These are phyloP conservation scores for Gadus macrocephalus DNA, from an alignment of 2,113 vertebrate genomes.

Conservation along the genomic window DNA sequence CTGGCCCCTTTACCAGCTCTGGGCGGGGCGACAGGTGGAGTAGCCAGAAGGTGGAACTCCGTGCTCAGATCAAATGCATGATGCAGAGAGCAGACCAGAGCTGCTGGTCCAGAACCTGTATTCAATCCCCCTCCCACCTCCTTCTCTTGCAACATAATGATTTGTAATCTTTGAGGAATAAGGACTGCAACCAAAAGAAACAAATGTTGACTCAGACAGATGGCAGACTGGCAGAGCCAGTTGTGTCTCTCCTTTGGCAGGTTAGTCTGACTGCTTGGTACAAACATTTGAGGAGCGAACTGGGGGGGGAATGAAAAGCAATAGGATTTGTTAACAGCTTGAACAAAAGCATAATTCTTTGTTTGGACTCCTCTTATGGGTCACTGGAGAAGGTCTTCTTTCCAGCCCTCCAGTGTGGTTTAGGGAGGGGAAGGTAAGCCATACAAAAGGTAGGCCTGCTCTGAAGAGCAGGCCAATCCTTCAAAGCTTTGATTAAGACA, in stretches of 20 bases:
- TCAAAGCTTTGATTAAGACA: constrained; percentile 54
- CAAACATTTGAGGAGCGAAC: neutral
- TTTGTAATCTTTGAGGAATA: neutral
- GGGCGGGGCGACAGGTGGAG: constrained; percentile 3
- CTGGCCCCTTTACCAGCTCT: neutral
- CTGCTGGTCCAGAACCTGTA: neutral
- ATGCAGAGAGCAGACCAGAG: neutral
- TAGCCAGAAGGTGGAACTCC: neutral
- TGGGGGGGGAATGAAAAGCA: neutral
- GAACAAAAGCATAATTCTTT: neutral
- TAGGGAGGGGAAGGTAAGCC: constrained; percentile 11
- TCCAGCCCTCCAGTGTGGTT: no score
- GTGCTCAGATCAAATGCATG: neutral
- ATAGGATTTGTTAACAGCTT: neutral
- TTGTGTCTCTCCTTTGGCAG: neutral
- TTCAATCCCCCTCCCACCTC: neutral
- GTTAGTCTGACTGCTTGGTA: no score
- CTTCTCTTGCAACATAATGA: neutral
- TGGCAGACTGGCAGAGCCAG: neutral
- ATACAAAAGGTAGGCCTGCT: constrained; percentile 21
- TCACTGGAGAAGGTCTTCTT: no score
- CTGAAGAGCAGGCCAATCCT: constrained; percentile 24
- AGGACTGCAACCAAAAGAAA: neutral
- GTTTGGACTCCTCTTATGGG: no score
- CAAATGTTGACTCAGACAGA: neutral